Base-by-base conservation (phyloP, 2,888 invertebrate genomes). In the Harpagoxenus sublaevis region DNA sequence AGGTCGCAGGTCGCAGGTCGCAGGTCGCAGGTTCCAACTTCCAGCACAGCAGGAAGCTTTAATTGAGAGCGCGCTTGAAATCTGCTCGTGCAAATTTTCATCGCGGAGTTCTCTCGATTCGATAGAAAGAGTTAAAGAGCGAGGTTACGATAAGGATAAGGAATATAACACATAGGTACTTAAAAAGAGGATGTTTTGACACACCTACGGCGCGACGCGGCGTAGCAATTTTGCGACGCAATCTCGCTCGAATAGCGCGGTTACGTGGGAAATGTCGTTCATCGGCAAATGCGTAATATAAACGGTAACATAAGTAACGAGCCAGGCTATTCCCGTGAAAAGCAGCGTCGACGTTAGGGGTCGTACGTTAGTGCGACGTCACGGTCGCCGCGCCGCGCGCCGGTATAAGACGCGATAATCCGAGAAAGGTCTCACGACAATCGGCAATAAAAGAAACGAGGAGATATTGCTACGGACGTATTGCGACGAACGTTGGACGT, bases 241-340 rank as follows among this genome's bases (percentile, higher is more conserved):
- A 62, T 74, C 73, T 45, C 60, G 60, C 12, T 42, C 60, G 45
- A 60, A 57, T 74, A 73, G 42, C 10, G 28, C 39, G 15, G 15
- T 55, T 73, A 74, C 57, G 60, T 45, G 73, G 42, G 73, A 31
- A 45, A 74, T 45, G 10, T 31, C 42, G 60, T 57, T 45, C 28
- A 12, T 8, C 42, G 12, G 42, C 18, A 31, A 74, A 60, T 35
- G 35, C 18, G 65, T 28, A 35, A 65, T 15, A 12, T 23, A 71
- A 71, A 71, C 39, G 53, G 8, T 39, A 53, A 55, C 63, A 18
- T 63, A 63, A 75, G 63, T 75, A 77, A 75, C 18, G 51, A 39
- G 35, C n/a, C 63, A 2, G 15, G 3, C 35, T 28, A 39, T 39
- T 66, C 45, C 28, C 8, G 15, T 66, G 66, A 45, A 48, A 65